A percentile compares a stretch with the other conserved stretches of the same genome.
phyloP scores from a whole-genome alignment of 2,888 invertebrate genomes.

The Cosmopolites sordidus region DNA sequence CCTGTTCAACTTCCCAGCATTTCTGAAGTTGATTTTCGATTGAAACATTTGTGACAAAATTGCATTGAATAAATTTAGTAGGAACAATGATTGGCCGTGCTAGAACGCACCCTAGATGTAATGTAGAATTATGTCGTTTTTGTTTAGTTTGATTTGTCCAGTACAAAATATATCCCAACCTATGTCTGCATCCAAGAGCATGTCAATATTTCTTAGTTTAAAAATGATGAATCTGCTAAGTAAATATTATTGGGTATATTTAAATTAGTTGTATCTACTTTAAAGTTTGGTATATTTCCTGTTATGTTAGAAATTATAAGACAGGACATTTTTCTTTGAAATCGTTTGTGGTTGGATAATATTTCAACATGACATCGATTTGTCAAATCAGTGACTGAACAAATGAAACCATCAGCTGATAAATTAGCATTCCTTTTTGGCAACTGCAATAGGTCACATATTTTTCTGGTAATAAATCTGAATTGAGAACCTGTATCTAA shows the following conservation, averaged over 20 bases:
- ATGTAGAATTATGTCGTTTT: no score
- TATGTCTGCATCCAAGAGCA: not conserved
- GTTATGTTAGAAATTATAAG: not conserved
- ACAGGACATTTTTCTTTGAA: not conserved
- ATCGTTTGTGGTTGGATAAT: not conserved
- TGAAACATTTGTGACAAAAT: no score
- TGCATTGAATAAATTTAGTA: no score
- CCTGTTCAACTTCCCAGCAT: not conserved
- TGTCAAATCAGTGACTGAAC: not conserved
- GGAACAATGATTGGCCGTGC: no score
- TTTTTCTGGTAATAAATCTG: not conserved
- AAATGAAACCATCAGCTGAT: not conserved
- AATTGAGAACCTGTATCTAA: not conserved
- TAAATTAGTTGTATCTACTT: no score
- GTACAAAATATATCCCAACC: no score
- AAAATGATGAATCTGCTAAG: not conserved
- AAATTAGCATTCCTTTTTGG: not conserved
- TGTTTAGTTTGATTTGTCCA: no score
- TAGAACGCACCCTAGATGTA: no score
- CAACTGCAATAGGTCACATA: not conserved
- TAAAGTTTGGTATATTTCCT: not conserved
- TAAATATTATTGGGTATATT: not conserved
- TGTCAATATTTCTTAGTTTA: not conserved
- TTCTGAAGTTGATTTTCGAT: no score
- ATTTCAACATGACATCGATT: not conserved